phyloP scores from a whole-genome alignment of 2,797 vertebrate genomes.

The Amblyraja radiata region DNA sequence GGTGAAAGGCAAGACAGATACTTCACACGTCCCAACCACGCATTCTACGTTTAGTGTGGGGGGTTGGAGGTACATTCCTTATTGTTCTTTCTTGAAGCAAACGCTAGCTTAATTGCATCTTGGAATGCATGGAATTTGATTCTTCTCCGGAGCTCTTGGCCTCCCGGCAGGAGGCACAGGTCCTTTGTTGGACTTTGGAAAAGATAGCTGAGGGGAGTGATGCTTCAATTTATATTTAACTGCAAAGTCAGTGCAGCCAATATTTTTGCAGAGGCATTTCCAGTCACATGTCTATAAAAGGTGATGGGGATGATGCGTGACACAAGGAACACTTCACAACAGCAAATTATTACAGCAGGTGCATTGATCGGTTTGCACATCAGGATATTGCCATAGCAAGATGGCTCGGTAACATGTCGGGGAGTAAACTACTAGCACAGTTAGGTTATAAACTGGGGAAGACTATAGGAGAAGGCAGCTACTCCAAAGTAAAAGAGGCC shows the following conservation, averaged over 20 bases:
- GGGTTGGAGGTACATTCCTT: neutral
- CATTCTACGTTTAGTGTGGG: neutral
- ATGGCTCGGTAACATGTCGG: constrained; percentile 42
- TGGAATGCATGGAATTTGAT: neutral
- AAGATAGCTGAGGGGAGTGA: neutral
- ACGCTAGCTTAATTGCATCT: neutral
- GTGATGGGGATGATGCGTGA: neutral
- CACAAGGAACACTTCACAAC: constrained; percentile 23
- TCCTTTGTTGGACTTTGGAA: neutral
- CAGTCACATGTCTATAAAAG: constrained; percentile 24
- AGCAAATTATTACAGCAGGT: constrained; percentile 35
- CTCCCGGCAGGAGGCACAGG: neutral
- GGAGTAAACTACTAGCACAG: constrained; percentile 52
- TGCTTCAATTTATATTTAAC: neutral
- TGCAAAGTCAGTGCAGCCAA: neutral
- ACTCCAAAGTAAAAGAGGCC: constrained; percentile 64
- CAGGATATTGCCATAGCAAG: constrained; percentile 6
- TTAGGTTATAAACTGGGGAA: constrained; percentile 62
- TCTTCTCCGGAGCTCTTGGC: neutral
- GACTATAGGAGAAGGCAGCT: constrained; percentile 62
- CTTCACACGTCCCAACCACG: neutral
- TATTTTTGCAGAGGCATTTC: neutral
- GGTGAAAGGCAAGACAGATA: neutral
- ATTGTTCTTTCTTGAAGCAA: neutral
- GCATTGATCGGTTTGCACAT: neutral